These are phyloP conservation scores for Aphidoletes aphidimyza DNA, from an alignment of 2,888 invertebrate genomes.

Conservation along the genomic window DNA sequence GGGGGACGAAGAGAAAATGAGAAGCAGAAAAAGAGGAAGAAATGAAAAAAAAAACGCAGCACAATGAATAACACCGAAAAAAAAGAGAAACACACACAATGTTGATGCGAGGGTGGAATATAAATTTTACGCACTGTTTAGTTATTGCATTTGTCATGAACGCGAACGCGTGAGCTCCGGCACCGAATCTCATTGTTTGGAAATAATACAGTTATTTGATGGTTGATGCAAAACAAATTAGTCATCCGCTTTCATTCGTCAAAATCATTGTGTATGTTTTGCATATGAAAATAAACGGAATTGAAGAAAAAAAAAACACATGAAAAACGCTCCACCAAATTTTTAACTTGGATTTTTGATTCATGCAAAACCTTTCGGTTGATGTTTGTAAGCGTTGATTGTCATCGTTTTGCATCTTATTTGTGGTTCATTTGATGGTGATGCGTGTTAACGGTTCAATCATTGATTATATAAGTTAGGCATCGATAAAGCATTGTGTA, in stretches of 20 bases:
- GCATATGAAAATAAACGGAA: neutral
- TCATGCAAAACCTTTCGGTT: too few relatives aligned
- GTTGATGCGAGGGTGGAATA: slow-evolving; percentile 31
- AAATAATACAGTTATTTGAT: neutral
- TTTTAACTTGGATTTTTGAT: too few relatives aligned
- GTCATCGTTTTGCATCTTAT: neutral
- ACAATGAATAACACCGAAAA: neutral
- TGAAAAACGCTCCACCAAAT: too few relatives aligned
- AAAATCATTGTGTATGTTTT: too few relatives aligned
- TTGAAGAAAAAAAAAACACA: neutral
- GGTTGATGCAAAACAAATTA: slow-evolving; percentile 38
- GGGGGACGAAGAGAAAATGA: neutral
- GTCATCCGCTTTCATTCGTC: neutral
- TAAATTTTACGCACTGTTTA: neutral
- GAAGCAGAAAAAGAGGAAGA: neutral
- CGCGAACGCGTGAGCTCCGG: neutral
- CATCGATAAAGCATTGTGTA: neutral
- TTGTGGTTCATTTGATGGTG: neutral
- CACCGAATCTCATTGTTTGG: neutral
- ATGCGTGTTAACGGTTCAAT: neutral
- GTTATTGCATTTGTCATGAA: neutral
- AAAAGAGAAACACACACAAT: neutral
- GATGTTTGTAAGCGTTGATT: too few relatives aligned
- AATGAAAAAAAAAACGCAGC: neutral
- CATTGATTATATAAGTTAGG: neutral